These are phyloP conservation scores for Peromyscus nudipes DNA, from an alignment of 2,797 vertebrate species.

Conservation along the genomic window DNA sequence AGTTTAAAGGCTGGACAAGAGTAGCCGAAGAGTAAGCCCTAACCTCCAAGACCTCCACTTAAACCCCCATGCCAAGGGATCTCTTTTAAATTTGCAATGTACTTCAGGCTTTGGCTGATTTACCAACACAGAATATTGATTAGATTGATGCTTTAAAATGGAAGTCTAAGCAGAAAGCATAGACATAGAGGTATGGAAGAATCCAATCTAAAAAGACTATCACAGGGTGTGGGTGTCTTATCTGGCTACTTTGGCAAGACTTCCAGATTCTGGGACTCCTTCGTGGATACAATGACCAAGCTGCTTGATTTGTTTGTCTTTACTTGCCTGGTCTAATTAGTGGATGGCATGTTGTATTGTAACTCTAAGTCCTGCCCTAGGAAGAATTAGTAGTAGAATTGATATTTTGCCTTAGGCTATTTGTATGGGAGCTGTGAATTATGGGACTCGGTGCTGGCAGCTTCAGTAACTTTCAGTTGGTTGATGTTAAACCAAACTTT, in stretches of 20 bases:
- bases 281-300: not conserved
- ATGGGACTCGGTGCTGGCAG: not conserved
- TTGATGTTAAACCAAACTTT: constrained; percentile 9
- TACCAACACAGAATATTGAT: not conserved
- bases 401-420: not conserved
- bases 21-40: no score
- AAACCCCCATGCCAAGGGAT: not conserved
- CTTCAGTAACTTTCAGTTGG: not conserved
- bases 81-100: not conserved
- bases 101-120: not conserved
- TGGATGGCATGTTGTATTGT: not conserved
- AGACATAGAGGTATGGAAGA: not conserved
- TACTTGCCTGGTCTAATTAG: constrained; percentile 23
- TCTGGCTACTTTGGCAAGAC: not conserved
- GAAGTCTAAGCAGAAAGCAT: constrained; percentile 6
- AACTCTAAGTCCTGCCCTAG: not conserved
- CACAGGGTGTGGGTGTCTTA: not conserved
- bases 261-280: not conserved
- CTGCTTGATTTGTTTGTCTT: not conserved
- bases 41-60: not conserved
- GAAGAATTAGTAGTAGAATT: constrained; percentile 15
- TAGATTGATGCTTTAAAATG: not conserved
- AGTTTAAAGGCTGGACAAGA: not conserved
- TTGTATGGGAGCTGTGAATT: not conserved
- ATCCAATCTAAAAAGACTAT: not conserved